A percentile compares a stretch with the other conserved stretches of the same genome.
Evolutionary conservation across 2,797 vertebrate species (phyloP).

Genomic region (Parauchenoglanis ngamensis): DNA sequence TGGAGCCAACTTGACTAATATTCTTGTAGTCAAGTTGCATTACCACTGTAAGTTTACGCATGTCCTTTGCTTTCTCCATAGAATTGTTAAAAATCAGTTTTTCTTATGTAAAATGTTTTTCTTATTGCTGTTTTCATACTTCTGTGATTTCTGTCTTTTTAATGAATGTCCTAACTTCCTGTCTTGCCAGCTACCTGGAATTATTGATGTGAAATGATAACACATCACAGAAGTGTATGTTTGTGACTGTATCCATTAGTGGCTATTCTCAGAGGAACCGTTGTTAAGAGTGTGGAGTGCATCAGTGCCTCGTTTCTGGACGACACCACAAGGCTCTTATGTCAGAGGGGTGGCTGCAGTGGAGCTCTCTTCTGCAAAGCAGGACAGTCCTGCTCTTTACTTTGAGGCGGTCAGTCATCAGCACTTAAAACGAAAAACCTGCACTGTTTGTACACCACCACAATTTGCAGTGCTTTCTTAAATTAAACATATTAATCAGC

Average conservation of each 20-base stretch:
- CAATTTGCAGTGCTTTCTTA: neutral
- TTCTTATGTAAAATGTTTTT: neutral
- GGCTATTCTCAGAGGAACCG: constrained; percentile 64
- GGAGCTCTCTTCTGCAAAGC: constrained; percentile 63
- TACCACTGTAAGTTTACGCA: neutral
- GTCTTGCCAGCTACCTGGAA: neutral
- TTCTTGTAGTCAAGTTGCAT: neutral
- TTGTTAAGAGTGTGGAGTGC: constrained; percentile 76
- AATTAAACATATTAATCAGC: neutral
- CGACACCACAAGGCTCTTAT: constrained; percentile 66
- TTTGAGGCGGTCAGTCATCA: constrained; percentile 76
- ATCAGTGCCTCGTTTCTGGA: constrained; percentile 65
- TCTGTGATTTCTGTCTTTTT: neutral
- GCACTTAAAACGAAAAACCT: neutral
- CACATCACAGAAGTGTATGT: neutral
- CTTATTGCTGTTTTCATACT: neutral
- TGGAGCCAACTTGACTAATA: neutral
- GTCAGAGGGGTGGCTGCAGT: constrained; percentile 68
- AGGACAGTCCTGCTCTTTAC: constrained; percentile 59
- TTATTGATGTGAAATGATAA: neutral
- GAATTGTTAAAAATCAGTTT: neutral
- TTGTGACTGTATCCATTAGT: constrained; percentile 59
- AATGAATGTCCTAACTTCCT: neutral
- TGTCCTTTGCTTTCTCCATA: neutral
- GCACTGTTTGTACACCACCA: neutral